A percentile compares a stretch with the other conserved stretches of the same genome.
Conservation (phyloP, 2,888 invertebrate species). For the Theodoxus fluviatilis region DNA sequence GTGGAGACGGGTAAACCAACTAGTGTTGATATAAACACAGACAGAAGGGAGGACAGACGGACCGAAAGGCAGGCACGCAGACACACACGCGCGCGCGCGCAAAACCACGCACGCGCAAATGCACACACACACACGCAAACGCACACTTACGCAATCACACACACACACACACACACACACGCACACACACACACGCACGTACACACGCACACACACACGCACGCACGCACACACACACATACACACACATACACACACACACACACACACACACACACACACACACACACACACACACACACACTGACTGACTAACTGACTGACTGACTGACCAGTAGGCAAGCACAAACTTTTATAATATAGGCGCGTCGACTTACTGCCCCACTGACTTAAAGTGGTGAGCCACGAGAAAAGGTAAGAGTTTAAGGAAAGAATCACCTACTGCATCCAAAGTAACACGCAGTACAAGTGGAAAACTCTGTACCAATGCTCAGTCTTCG, state of each 20-base stretch:
- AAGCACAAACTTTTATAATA: not conserved
- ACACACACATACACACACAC: not conserved
- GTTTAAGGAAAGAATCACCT: no score
- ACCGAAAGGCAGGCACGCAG: no score
- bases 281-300: slow-evolving; percentile 18
- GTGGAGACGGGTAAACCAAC: no score
- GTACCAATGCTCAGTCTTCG: no score
- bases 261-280: slow-evolving; percentile 6
- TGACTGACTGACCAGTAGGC: not conserved
- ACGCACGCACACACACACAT: not conserved
- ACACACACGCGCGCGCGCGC: no score
- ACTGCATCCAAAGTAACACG: no score
- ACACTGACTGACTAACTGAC: slow-evolving; percentile 13
- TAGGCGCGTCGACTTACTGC: not conserved
- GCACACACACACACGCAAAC: not conserved
- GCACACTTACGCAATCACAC: slow-evolving; percentile 1
- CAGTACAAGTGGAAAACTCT: no score
- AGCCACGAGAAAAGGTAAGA: no score
- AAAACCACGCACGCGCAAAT: not conserved
- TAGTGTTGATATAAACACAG: no score
- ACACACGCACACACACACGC: slow-evolving; percentile 5
- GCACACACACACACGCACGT: slow-evolving; percentile 3
- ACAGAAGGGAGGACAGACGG: no score
- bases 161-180: slow-evolving; percentile 1
- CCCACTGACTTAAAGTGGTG: no score